These are phyloP conservation scores for Rachycentron canadum DNA, from an alignment of 2,797 vertebrate genomes.

Conservation along the genomic window DNA sequence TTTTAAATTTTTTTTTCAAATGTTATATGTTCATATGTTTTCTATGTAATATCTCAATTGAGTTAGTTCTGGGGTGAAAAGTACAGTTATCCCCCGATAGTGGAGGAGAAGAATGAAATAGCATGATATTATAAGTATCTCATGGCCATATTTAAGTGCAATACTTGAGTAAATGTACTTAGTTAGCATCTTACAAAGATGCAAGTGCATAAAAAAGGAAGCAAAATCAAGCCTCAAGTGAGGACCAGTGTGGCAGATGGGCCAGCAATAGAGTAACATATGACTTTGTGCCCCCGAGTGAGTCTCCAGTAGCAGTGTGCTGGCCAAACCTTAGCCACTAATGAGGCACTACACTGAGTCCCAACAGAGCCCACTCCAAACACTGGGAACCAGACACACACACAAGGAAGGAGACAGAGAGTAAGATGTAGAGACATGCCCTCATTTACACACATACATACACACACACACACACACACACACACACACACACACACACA, in stretches of 20 bases:
- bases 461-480: background rate
- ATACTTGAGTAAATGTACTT: background rate
- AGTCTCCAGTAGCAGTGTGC: slow-evolving; percentile 66
- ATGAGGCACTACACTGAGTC: slow-evolving; percentile 77
- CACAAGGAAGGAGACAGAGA: slow-evolving; percentile 45
- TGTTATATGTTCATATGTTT: background rate
- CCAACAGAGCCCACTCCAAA: slow-evolving; percentile 75
- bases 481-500: slow-evolving; percentile 1
- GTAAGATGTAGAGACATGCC: slow-evolving; percentile 32
- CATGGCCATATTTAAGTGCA: background rate
- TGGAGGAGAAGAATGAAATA: background rate
- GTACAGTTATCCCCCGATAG: background rate
- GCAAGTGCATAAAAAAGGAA: slow-evolving; percentile 22
- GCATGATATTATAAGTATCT: background rate
- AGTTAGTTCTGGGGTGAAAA: background rate
- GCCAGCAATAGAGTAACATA: slow-evolving; percentile 76
- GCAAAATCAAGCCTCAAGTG: slow-evolving; percentile 44
- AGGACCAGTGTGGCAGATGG: slow-evolving; percentile 78
- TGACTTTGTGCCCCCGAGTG: slow-evolving; percentile 77
- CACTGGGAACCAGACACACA: slow-evolving; percentile 50
- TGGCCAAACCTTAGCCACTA: slow-evolving; percentile 77
- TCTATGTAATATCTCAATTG: background rate
- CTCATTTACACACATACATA: background rate
- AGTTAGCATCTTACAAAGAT: slow-evolving; percentile 28
- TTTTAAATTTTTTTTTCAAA: too few relatives aligned